A percentile compares a stretch with the other conserved stretches of the same genome.
phyloP scores from a whole-genome alignment of 1,140 invertebrate species.

The Akabosia matsudoensis region DNA sequence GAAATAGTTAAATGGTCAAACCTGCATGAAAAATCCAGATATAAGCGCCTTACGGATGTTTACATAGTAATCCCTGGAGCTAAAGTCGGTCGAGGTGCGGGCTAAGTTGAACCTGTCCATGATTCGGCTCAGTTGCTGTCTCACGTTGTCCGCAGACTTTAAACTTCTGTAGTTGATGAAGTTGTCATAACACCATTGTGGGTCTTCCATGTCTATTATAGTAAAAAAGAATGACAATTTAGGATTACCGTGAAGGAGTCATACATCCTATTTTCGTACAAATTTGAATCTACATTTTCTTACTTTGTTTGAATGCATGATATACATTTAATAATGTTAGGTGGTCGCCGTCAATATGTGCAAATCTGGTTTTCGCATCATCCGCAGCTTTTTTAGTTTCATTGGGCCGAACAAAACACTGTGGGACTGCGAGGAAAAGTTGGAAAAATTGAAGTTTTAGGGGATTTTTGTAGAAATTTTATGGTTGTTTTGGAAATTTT shows the following conservation, averaged over 20 bases:
- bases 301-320: slow-evolving; percentile 99
- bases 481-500: background rate
- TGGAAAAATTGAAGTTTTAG: background rate
- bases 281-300: slow-evolving; percentile 53
- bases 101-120: slow-evolving; percentile 92
- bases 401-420: slow-evolving; percentile 98
- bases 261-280: slow-evolving; percentile 7
- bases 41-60: slow-evolving; percentile 98
- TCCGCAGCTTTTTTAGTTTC: slow-evolving; percentile 99
- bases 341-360: slow-evolving; percentile 99
- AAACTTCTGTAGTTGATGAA: slow-evolving; percentile 98
- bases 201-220: slow-evolving; percentile 71
- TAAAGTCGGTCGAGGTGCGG: slow-evolving; percentile 95
- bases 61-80: slow-evolving; percentile 96
- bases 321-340: slow-evolving; percentile 91
- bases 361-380: slow-evolving; percentile 98
- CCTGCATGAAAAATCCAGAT: slow-evolving; percentile 99
- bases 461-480: background rate
- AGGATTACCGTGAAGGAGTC: background rate
- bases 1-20: slow-evolving; percentile 50
- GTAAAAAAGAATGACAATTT: background rate
- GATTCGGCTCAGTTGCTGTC: slow-evolving; percentile 76
- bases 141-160: slow-evolving; percentile 85
- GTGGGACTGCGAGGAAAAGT: slow-evolving; percentile 77
- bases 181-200: slow-evolving; percentile 99